These are phyloP conservation scores for Phrynocephalus versicolor DNA, from an alignment of 2,113 vertebrate genomes.

Conservation along the genomic window DNA sequence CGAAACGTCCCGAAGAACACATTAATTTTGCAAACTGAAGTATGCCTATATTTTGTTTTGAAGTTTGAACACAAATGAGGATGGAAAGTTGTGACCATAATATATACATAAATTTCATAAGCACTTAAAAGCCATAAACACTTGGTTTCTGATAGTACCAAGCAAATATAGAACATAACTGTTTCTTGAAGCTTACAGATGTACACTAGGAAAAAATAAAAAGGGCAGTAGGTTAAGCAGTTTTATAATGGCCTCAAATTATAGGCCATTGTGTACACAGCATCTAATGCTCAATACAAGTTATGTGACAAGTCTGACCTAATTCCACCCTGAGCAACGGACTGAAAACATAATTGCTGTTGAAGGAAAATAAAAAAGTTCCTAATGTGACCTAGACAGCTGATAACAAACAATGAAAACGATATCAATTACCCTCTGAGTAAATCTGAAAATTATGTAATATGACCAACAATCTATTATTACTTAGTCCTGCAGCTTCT, in stretches of 20 bases:
- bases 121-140: conserved; percentile 14
- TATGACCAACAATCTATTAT: conserved; percentile 49
- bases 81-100: not conserved
- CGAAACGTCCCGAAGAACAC: too few species aligned
- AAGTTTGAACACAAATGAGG: not conserved
- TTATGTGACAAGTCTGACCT: conserved; percentile 26
- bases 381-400: conserved; percentile 9
- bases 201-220: conserved; percentile 4
- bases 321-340: not conserved
- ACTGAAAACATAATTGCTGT: conserved; percentile 27
- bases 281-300: not conserved
- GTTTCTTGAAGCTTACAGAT: conserved; percentile 25
- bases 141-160: conserved; percentile 39
- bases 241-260: conserved; percentile 36
- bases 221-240: conserved; percentile 29
- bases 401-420: too few species aligned
- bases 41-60: not conserved
- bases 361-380: conserved; percentile 17
- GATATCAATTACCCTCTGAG: not conserved
- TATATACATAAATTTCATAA: not conserved
- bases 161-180: conserved; percentile 48
- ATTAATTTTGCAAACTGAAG: too few species aligned
- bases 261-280: not conserved
- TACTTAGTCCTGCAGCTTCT: conserved; percentile 21
- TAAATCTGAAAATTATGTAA: conserved; percentile 16